Evolutionary conservation across 2,113 vertebrate species (phyloP), one percentile per base, ranked within the genome.

Genomic region (Neomonachus schauinslandi): DNA sequence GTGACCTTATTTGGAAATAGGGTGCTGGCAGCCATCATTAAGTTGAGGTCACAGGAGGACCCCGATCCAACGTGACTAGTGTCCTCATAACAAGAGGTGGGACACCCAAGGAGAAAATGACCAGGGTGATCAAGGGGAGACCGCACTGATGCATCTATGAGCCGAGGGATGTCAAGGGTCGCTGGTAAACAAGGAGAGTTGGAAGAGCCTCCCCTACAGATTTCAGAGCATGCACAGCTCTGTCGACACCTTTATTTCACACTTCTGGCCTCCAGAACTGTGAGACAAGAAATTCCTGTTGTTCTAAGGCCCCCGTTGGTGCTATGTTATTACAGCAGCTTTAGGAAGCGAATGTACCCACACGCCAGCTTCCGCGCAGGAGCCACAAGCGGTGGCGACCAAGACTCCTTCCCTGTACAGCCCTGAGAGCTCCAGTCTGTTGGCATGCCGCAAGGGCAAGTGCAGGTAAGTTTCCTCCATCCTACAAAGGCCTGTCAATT

Each of bases 401-500:
- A 85, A 3, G 71, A 39, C 91, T 72, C 51, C 53, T 83, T 87
- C 21, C 46, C 88, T 59, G 21, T 28, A 55, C 53, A 46, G 74
- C 91, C 57, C 67, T 71, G 31, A 94, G 92, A 88, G 85, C 33
- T 82, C 59, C 3, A 10, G 16, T 57, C 87, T 92, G 63, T 9
- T 76, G 94, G 72, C 69, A 96, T 92, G 96, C 94, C 71, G 33
- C 22, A 65, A 94, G 74, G 94, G 65, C 82, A 87, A 88, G 69
- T 13, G 4, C 46, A 94, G 77, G 89, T 94, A 97, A 36, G 57
- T 94, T 93, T 63, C 76, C 89, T 74, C 69, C 69, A 22, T 69
- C 76, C n/a, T 4, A 96, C 31, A 96, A 95, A 96, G 92, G 36
- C 42, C 79, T 95, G 83, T 76, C 96, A 97, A 97, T 95, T 84